Evolutionary conservation across 2,797 vertebrate species (phyloP), one percentile per base, ranked within the genome.

Genomic region (Scyliorhinus canicula): DNA sequence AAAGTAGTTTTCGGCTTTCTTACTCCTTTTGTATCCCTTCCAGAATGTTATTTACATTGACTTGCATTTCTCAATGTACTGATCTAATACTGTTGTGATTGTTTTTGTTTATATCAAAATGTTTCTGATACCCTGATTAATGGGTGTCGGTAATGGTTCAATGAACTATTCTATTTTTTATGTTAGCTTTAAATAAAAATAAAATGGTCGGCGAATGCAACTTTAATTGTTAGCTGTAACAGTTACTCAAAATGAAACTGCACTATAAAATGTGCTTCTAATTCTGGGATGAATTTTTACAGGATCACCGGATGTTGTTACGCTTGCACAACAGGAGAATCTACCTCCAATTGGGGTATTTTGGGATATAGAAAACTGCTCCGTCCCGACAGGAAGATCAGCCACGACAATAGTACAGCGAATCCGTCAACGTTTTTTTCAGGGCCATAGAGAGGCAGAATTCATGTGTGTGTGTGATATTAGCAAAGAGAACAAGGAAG

Each of bases 401-500:
- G 99, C 99, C 5, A 97, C 98, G 24, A 97, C 98, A 0, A 98
- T 99, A 95, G 99, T 99, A 47, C 98, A 99, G 95, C 97, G 98
- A 74, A 98, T 99, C 93, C 98, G 99, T 24, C 98, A 98, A 88
- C 98, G 98, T 65, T 99, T 99, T 96, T 99, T 99, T 95, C 98
- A 98, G 97, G 99, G 99, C 82, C 99, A 99, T 96, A 98, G 99
- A 4, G 99, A 99, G 96, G 99, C 99, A 1, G 99, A 99, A 95
- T 99, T 99, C 96, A 99, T 99, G 95, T 99, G 99, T 0, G 99
- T 99, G 35, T 99, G 99, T 96, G 99, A 99, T 95, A 99, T 99
- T 95, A 99, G 98, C 97, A 99, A 99, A 96, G 99, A 99, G 97
- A 98, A 98, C 96, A 99, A 99, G 97, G 98, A 98, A 95, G 99